phyloP scores from a whole-genome alignment of 1,140 invertebrate species.

The Schlechtendalia chinensis region DNA sequence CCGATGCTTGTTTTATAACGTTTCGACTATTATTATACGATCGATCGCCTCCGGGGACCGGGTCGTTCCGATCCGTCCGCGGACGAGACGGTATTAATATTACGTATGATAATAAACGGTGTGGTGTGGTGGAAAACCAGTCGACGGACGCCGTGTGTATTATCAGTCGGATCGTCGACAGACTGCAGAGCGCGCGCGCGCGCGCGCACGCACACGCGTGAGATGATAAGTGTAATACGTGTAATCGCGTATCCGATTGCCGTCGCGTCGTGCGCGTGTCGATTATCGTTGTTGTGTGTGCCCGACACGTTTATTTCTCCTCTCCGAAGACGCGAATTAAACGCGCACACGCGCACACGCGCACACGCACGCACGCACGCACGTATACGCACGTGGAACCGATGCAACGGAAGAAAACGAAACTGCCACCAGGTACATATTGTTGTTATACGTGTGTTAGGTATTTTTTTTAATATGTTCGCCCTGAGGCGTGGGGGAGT shows the following conservation, averaged over 20 bases:
- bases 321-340: neutral
- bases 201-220: neutral
- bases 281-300: neutral
- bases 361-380: neutral
- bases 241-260: too few species aligned
- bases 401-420: neutral
- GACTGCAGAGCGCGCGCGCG: neutral
- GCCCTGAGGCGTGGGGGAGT: too few species aligned
- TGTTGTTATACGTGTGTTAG: neutral
- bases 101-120: neutral
- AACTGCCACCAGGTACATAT: neutral
- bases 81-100: neutral
- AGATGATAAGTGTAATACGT: too few species aligned
- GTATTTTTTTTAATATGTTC: neutral
- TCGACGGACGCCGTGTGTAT: neutral
- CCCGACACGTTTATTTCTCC: neutral
- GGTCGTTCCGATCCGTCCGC: neutral
- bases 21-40: conserved; percentile 9
- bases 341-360: neutral
- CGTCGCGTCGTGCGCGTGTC: neutral
- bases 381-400: too few species aligned
- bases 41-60: conserved; percentile 27
- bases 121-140: neutral
- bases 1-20: too few species aligned
- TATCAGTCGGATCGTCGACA: neutral